Evolutionary conservation across 2,797 vertebrate species (phyloP), one percentile per base, ranked within the genome.

Genomic region (Fringilla coelebs): DNA sequence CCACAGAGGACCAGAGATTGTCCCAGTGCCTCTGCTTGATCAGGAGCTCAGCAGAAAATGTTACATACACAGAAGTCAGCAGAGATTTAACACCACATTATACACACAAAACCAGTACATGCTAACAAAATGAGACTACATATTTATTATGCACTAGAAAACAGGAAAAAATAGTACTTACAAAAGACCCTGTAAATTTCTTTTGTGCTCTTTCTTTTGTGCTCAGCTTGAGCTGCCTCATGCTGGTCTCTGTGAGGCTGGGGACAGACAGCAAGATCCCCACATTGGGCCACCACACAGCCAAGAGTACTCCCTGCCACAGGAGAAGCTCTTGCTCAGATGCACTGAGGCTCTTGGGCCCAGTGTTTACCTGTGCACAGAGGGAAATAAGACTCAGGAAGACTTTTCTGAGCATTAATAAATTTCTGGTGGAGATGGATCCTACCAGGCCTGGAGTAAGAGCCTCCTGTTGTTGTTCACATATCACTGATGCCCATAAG

Each of bases 261-360:
- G 34, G 31, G 26, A 48, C 21, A 71, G 45, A 31, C 17, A 71
- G 58, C 43, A 57, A 77, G 28, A 46, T 70, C 13, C 51, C 21
- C 26, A 34, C 3, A 0, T 0, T 46, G 46, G 15, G n/a, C 25
- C 22, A 51, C 40, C 18, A 41, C 66, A 12, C 18, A 55, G 34
- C 34, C 18, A 26, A 38, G 24, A 22, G 12, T 25, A 57, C 16
- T 66, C 28, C 28, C 16, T 65, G 20, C 38, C 4, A 1, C 36
- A 80, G 73, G 1, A 7, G 31, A 41, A 29, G 43, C 8, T 36
- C 76, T 46, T 57, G 9, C 49, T 29, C 10, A 36, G 45, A 22
- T 41, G 16, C 21, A 4, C 28, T 62, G 43, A 77, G 17, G 20
- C 28, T 74, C 40, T 36, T 63, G 45, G 12, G 28, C 48, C 67